Conservation (phyloP, 2,797 vertebrate genomes). For the Epinephelus awoara region DNA sequence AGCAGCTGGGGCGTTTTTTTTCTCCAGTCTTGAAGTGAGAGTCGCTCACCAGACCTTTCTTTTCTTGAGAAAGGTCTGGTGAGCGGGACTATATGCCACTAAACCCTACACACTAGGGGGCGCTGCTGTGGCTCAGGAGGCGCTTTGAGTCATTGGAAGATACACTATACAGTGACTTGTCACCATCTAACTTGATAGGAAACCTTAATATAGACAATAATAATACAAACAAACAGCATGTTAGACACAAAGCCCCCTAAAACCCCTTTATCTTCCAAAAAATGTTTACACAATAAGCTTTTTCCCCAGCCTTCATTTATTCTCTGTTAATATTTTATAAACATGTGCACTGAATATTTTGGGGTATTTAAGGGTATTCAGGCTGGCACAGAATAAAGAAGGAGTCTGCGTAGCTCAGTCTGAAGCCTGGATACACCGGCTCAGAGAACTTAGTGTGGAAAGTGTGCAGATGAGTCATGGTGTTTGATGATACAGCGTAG, state of each 20-base stretch:
- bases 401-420: neutral
- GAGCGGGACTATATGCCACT: too few species aligned
- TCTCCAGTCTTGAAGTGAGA: too few species aligned
- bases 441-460: constrained; percentile 35
- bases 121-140: too few species aligned
- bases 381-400: constrained; percentile 16
- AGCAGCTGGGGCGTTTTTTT: too few species aligned
- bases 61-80: too few species aligned
- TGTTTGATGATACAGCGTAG: constrained; percentile 28
- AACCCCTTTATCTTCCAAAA: neutral
- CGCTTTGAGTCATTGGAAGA: too few species aligned
- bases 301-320: neutral
- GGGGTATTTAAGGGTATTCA: neutral
- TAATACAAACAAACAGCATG: neutral
- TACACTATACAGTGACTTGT: too few species aligned
- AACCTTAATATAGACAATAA: too few species aligned
- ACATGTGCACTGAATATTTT: neutral
- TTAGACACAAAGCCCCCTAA: neutral
- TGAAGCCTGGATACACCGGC: constrained; percentile 47
- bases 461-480: constrained; percentile 53
- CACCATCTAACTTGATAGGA: too few species aligned
- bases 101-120: too few species aligned
- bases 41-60: too few species aligned
- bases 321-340: neutral
- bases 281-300: neutral